A percentile compares a stretch with the other conserved stretches of the same genome.
phyloP scores from a whole-genome alignment of 2,113 vertebrate species.

The Platysternon megacephalum region DNA sequence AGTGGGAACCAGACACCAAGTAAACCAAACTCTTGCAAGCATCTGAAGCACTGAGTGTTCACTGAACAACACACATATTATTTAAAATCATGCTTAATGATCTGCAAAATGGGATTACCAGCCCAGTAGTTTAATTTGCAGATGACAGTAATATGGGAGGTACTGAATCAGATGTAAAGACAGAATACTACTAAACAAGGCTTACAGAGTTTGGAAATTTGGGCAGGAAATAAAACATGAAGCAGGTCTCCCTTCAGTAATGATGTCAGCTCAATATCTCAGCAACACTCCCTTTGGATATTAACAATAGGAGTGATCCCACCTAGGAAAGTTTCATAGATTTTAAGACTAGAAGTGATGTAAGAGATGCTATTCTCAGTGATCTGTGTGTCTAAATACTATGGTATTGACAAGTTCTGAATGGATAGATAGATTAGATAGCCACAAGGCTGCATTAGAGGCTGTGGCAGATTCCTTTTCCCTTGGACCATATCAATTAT shows the following conservation, averaged over 20 bases:
- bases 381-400: neutral
- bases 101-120: neutral
- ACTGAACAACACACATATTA: neutral
- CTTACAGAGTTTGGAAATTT: neutral
- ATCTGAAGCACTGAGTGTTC: neutral
- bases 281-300: neutral
- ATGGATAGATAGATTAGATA: neutral
- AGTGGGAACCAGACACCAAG: too few relatives aligned
- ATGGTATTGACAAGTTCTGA: neutral
- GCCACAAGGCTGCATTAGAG: neutral
- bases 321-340: neutral
- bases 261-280: neutral
- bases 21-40: too few relatives aligned
- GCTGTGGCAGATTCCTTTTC: neutral
- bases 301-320: neutral
- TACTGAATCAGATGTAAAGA: neutral
- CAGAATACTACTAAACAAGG: neutral
- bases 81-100: neutral
- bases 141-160: neutral
- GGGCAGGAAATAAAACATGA: neutral
- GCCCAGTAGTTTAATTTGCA: neutral
- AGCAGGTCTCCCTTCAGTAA: neutral
- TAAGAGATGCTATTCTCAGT: neutral
- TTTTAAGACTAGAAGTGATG: neutral
- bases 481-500: neutral